Conservation (phyloP, 2,113 vertebrate species). For the Toxotes jaculatrix region DNA sequence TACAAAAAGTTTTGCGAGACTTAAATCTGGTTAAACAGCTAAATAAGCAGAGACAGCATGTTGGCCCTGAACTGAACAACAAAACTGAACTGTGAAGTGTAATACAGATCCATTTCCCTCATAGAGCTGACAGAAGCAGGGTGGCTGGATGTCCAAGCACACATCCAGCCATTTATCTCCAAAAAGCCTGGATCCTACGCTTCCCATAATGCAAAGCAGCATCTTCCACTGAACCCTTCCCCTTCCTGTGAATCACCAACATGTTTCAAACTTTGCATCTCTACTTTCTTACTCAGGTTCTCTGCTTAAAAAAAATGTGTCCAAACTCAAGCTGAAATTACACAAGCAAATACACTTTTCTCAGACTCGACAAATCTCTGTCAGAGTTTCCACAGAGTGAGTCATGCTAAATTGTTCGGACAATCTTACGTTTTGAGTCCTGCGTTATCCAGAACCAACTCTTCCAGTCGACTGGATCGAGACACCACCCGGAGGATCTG, state of each 20-base stretch:
- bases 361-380: neutral
- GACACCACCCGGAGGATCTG: constrained; percentile 95
- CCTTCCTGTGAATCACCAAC: neutral
- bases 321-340: neutral
- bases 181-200: neutral
- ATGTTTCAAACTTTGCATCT: neutral
- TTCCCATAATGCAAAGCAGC: neutral
- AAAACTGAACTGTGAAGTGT: neutral
- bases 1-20: neutral
- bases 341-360: neutral
- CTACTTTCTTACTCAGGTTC: neutral
- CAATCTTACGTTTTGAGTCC: constrained; percentile 93
- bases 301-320: too few species aligned
- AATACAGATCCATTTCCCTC: neutral
- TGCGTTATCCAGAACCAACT: constrained; percentile 94
- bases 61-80: neutral
- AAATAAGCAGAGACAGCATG: neutral
- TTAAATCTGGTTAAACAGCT: neutral
- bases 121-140: neutral
- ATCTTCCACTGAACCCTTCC: neutral
- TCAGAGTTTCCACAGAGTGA: neutral
- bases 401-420: accelerated
- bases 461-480: constrained; percentile 92
- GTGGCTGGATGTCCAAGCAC: too few species aligned
- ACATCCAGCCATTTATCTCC: neutral